Conservation (phyloP, 23 tunicate genomes). For the Diplosoma virens region DNA sequence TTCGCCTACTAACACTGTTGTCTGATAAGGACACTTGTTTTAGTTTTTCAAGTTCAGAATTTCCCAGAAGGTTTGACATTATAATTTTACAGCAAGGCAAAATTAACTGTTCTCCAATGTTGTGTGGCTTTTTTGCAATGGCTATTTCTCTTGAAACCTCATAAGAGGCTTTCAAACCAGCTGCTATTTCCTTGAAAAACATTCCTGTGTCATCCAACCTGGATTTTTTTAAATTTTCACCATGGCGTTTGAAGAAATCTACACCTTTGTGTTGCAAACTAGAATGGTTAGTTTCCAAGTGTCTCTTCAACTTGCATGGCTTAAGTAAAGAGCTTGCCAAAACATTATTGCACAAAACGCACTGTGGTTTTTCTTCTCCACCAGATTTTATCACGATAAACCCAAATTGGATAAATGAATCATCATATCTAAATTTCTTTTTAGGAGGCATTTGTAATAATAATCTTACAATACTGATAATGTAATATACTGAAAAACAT, state of each 20-base stretch:
- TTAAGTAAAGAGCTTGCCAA: too few species aligned
- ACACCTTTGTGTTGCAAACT: slow-evolving; percentile 45
- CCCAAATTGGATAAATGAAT: too few species aligned
- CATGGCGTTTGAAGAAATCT: slow-evolving; percentile 66
- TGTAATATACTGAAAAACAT: too few species aligned
- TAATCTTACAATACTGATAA: too few species aligned
- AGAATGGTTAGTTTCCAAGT: too few species aligned
- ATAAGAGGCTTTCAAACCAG: slow-evolving; percentile 51
- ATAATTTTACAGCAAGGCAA: slow-evolving; percentile 35
- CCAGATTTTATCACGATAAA: too few species aligned
- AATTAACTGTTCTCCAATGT: slow-evolving; percentile 52
- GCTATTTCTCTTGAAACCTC: slow-evolving; percentile 61
- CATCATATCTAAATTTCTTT: too few species aligned
- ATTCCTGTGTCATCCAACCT: slow-evolving; percentile 41
- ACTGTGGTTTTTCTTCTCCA: too few species aligned
- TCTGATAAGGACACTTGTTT: slow-evolving; percentile 44
- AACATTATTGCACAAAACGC: too few species aligned
- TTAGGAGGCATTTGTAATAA: too few species aligned
- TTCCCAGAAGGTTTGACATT: slow-evolving; percentile 32
- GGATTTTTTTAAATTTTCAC: slow-evolving; percentile 35
- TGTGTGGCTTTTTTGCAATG: slow-evolving; percentile 61
- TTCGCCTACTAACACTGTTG: slow-evolving; percentile 48
- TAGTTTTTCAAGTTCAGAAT: slow-evolving; percentile 46
- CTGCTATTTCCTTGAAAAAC: slow-evolving; percentile 44
- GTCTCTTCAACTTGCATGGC: too few species aligned